A percentile compares a stretch with the other conserved stretches of the same genome.
These are phyloP conservation scores for Elegia similella DNA, from an alignment of 2,888 invertebrate species.

Conservation along the genomic window DNA sequence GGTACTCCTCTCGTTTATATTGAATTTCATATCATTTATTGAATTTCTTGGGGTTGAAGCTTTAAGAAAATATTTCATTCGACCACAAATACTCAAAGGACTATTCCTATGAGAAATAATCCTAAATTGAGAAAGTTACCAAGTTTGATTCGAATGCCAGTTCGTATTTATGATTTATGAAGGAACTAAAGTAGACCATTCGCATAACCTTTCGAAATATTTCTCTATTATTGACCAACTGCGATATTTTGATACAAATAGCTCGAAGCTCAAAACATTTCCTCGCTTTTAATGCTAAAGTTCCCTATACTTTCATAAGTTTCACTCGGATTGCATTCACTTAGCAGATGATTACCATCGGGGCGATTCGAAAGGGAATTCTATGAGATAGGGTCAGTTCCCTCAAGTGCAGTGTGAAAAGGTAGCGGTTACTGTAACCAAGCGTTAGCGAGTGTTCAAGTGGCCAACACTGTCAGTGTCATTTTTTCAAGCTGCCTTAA, in stretches of 20 bases:
- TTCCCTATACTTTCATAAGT: slow-evolving; percentile 56
- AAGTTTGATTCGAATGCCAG: too few species aligned
- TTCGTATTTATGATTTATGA: too few species aligned
- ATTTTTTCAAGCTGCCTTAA: too few species aligned
- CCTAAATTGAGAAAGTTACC: too few species aligned
- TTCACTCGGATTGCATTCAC: slow-evolving; percentile 65
- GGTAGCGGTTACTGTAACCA: background rate
- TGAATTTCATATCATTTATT: too few species aligned
- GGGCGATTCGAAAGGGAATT: slow-evolving; percentile 64
- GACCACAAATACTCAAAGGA: too few species aligned
- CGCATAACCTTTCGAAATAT: background rate
- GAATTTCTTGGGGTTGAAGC: too few species aligned
- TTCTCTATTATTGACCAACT: background rate
- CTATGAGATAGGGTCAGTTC: slow-evolving; percentile 61
- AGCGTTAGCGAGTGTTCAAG: background rate
- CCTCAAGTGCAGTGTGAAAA: slow-evolving; percentile 41
- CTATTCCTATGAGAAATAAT: too few species aligned
- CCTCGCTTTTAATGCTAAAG: slow-evolving; percentile 26
- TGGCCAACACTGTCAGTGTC: background rate
- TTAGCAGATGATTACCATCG: slow-evolving; percentile 66
- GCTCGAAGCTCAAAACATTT: slow-evolving; percentile 5
- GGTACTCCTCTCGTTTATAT: too few species aligned
- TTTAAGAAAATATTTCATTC: too few species aligned
- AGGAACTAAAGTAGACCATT: too few species aligned
- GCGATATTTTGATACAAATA: background rate